Base-by-base conservation (phyloP, 2,888 invertebrate genomes). In the Phaedon cochleariae region DNA sequence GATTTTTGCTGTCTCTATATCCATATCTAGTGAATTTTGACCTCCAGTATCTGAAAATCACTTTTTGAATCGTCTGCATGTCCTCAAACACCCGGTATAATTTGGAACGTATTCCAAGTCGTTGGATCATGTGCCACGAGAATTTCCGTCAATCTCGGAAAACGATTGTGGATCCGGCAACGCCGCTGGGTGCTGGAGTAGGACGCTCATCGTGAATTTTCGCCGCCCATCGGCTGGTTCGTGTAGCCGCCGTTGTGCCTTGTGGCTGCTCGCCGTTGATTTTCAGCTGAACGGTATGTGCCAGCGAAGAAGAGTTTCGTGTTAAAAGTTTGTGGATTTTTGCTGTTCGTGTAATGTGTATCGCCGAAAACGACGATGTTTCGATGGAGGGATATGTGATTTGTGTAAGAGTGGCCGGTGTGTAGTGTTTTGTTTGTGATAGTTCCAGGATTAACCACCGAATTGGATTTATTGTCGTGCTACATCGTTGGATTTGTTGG, bases 211-310 rank as follows among this genome's bases (percentile, higher is more conserved):
- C 70, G 70, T 62, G 37, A 22, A 46, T 52, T 52, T 62, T 67
- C 70, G 70, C 60, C 10, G 29, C 41, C 9, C 21, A 46, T 71
- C 70, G 70, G 54, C 31, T 73, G 70, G 72, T 71, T 72, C 73
- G 73, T 67, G 67, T 66, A 69, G 73, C 72, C 61, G 71, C 72
- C 7, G 26, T n/a, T 67, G 72, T 73, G 77, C 76, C 75, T 75
- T 75, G 74, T 73, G 41, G 41, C 41, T 41, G 72, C 68, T 71
- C 70, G 75, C 73, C 70, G 73, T 69, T 73, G 67, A 74, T 73
- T 74, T 49, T 72, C 74, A 71, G 74, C 75, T 71, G 75, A 75
- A 71, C 71, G 74, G 76, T 74, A 76, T 74, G 76, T 74, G 74
- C 67, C 72, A 76, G 72, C 72, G 69, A 73, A 73, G 70, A 67